A percentile compares a stretch with the other conserved stretches of the same genome.
These are phyloP conservation scores for Melipona beecheii DNA, from an alignment of 2,888 invertebrate species.

Conservation along the genomic window DNA sequence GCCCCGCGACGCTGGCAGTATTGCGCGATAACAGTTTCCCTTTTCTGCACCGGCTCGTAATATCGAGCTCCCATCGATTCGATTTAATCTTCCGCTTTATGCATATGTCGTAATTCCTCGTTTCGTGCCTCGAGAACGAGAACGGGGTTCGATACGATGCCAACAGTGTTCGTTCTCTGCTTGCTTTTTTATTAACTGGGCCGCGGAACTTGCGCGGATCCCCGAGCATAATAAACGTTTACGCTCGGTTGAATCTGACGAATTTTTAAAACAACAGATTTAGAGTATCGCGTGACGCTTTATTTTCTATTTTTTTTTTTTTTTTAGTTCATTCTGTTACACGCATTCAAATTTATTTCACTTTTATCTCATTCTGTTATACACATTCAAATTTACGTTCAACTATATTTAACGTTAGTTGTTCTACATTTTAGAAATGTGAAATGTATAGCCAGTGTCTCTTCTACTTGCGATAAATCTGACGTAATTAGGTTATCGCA, in stretches of 20 bases:
- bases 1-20: neutral
- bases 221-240: neutral
- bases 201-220: neutral
- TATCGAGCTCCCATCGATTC: conserved; percentile 32
- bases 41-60: neutral
- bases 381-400: no score
- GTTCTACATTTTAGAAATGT: no score
- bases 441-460: no score
- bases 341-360: no score
- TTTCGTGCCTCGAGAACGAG: conserved; percentile 14
- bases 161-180: conserved; percentile 9
- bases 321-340: no score
- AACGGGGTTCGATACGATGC: neutral
- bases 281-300: neutral
- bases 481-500: no score
- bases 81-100: conserved; percentile 39
- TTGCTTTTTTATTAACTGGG: no score
- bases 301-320: no score
- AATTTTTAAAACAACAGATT: neutral
- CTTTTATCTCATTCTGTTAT: no score
- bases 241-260: neutral
- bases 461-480: no score
- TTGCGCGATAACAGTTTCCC: neutral
- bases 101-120: conserved; percentile 32
- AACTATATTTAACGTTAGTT: no score